Percentiles rank a stretch among this genome's conserved stretches.
Conservation (phyloP, 1,140 invertebrate genomes). For the Asobara japonica region DNA sequence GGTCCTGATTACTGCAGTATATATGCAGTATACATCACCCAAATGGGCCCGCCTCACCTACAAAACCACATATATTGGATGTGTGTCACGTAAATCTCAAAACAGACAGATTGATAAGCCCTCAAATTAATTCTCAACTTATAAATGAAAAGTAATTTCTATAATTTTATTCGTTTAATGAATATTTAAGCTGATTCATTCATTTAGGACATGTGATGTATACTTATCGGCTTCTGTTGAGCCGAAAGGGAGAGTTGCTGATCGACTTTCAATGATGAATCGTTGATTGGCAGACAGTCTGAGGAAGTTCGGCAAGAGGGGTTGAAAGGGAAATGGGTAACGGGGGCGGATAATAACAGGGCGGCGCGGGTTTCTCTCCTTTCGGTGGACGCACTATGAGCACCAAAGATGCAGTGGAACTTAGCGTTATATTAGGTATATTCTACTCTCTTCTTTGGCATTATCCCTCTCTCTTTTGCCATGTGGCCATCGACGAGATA, state of each 20-base stretch:
- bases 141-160: background rate
- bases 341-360: slow-evolving; percentile 67
- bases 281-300: slow-evolving; percentile 59
- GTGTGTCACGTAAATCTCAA: too few relatives aligned
- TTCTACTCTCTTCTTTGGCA: slow-evolving; percentile 20
- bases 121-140: too few relatives aligned
- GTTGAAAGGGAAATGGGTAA: slow-evolving; percentile 63
- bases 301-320: slow-evolving; percentile 34
- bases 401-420: slow-evolving; percentile 46
- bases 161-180: slow-evolving; percentile 19
- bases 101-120: too few relatives aligned
- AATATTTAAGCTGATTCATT: slow-evolving; percentile 27
- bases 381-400: slow-evolving; percentile 11
- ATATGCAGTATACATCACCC: too few relatives aligned
- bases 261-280: slow-evolving; percentile 60
- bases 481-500: slow-evolving; percentile 58
- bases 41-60: too few relatives aligned
- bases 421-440: background rate
- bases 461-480: slow-evolving; percentile 42
- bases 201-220: slow-evolving; percentile 51
- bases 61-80: too few relatives aligned
- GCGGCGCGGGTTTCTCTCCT: slow-evolving; percentile 44
- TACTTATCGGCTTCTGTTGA: slow-evolving; percentile 55
- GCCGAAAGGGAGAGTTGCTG: slow-evolving; percentile 20
- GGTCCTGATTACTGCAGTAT: too few relatives aligned